phyloP scores from a whole-genome alignment of 2,888 invertebrate genomes.

The Ophraella communa region DNA sequence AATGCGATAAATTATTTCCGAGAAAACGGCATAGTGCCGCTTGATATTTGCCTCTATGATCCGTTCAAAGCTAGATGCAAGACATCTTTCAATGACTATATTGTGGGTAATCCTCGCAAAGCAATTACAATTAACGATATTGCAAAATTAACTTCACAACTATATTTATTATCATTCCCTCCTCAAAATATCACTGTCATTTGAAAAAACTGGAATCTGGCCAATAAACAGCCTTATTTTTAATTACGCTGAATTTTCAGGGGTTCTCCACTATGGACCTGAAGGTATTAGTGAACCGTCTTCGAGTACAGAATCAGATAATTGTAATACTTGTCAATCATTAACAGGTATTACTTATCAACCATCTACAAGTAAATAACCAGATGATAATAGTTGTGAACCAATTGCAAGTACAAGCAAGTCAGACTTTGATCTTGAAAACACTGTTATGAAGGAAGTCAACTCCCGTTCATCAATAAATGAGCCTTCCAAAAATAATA shows the following conservation, averaged over 20 bases:
- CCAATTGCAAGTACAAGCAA: conserved; percentile 3
- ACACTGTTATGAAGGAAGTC: conserved; percentile 10
- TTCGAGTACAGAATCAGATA: conserved; percentile 2
- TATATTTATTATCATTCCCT: conserved; percentile 32
- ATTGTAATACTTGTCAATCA: not conserved
- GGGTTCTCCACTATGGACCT: conserved; percentile 9
- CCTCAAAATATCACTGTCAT: conserved; percentile 16
- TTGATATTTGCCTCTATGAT: conserved; percentile 40
- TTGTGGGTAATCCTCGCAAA: conserved; percentile 37
- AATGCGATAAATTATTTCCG: conserved; percentile 39
- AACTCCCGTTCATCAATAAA: not conserved
- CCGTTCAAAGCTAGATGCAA: conserved; percentile 48
- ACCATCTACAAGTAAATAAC: not conserved
- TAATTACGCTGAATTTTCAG: conserved; percentile 10
- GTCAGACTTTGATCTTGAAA: conserved; percentile 10
- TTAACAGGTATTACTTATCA: too few species aligned
- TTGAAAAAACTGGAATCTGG: conserved; percentile 26
- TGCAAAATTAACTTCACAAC: conserved; percentile 34
- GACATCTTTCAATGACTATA: conserved; percentile 43
- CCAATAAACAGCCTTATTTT: conserved; percentile 23
- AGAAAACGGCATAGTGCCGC: conserved; percentile 49
- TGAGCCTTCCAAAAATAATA: not conserved
- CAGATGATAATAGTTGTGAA: not conserved
- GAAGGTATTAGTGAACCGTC: not conserved
- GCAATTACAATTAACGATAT: conserved; percentile 45